Conservation (phyloP, 2,888 invertebrate species). For the Morinoia aosen region DNA sequence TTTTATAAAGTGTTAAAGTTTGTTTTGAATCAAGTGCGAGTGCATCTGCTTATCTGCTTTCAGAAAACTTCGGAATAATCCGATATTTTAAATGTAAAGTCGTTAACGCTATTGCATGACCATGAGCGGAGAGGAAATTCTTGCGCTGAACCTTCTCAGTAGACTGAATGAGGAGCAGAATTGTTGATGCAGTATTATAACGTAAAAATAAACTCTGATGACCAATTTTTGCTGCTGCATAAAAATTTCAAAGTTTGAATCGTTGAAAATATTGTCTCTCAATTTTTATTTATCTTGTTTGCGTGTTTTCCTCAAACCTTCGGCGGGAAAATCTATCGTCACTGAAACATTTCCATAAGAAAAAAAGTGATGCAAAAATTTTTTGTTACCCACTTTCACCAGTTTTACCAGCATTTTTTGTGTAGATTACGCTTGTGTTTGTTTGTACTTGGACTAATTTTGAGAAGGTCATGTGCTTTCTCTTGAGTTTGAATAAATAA, state of each 20-base stretch:
- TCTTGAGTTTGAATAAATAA: background rate
- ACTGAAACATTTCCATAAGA: background rate
- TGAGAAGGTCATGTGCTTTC: background rate
- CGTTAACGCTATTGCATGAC: background rate
- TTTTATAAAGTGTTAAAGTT: background rate
- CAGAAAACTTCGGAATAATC: background rate
- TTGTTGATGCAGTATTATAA: background rate
- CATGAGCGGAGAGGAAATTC: background rate
- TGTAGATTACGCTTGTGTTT: background rate
- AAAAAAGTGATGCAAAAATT: background rate
- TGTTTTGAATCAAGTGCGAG: background rate
- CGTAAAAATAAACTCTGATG: too few relatives aligned
- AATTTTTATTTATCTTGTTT: background rate
- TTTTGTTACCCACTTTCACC: background rate
- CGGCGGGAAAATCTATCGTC: background rate
- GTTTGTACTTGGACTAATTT: background rate
- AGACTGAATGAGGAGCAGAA: background rate
- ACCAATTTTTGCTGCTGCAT: too few relatives aligned
- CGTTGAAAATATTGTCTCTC: background rate
- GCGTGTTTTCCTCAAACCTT: background rate
- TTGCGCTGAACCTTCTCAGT: background rate
- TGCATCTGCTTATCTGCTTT: background rate
- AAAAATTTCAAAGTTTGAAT: background rate
- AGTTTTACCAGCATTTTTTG: background rate
- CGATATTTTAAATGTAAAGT: background rate